Evolutionary conservation across 2,797 vertebrate genomes (phyloP), one percentile per base, ranked within the genome.

Genomic region (Furcifer pardalis): DNA sequence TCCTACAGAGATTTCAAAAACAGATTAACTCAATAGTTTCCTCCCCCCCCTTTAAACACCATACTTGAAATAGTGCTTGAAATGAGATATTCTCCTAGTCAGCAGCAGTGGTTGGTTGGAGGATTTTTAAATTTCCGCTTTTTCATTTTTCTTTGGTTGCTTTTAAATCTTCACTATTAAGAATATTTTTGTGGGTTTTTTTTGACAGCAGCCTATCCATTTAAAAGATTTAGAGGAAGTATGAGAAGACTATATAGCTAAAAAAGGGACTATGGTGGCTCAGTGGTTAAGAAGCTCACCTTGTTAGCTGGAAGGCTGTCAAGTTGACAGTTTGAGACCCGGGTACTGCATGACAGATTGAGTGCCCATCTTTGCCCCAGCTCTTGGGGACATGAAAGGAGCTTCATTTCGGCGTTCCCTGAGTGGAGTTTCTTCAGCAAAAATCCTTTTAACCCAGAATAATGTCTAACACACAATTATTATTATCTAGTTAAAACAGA

Each of bases 1-100:
- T 72, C 4, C 82, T 75, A 79, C 89, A 73, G 71, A 72, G 1
- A 0, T 68, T 40, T 52, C 30, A 75, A 75, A 63, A 81, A 32
- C 68, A 89, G 78, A 73, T 66, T 63, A n/a, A 46, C 85, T 59
- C 44, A 83, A 77, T 73, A 60, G 40, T 37, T 76, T 52, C 10
- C 92, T 89, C 32, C 74, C 46, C 10, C 91, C 89, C n/a, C 75
- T 56, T 83, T 84, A 30, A 56, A 56, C 15, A 66, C 80, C 1
- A 1, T n/a, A 62, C 71, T 62, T 85, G 21, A 65, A 56, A 77
- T 42, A 25, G 56, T 77, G 1, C 17, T 85, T 8, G 37, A 5
- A 87, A 13, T 8, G 0, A 68, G 0, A 30, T 3, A 49, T 84
- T 87, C 59, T 86, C 49, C 68, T 87, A 4, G 25, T 66, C 86